Conservation (phyloP, 2,888 invertebrate species). For the Halictus quadricinctus region DNA sequence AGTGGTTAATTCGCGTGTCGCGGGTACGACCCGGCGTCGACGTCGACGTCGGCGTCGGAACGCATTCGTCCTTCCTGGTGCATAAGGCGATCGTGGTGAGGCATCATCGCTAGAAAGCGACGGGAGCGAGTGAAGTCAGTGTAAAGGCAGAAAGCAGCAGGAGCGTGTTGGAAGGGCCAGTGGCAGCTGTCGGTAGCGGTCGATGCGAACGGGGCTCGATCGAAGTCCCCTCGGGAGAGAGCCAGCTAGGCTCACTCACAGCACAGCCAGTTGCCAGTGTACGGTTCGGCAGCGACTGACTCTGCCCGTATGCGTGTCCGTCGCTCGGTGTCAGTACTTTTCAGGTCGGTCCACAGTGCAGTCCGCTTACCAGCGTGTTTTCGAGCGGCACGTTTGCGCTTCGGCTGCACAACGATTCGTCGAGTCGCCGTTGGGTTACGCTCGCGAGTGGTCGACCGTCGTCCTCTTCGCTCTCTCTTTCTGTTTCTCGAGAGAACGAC, state of each 20-base stretch:
- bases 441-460: constrained; percentile 46
- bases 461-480: neutral
- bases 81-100: constrained; percentile 53
- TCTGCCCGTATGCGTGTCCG: constrained; percentile 46
- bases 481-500: constrained; percentile 12
- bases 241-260: neutral
- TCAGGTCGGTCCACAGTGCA: constrained; percentile 66
- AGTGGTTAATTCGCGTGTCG: constrained; percentile 28
- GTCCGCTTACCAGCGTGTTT: constrained; percentile 52
- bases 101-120: neutral
- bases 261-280: constrained; percentile 5
- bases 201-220: constrained; percentile 41
- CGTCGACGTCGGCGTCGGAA: neutral
- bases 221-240: constrained; percentile 43
- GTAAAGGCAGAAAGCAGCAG: constrained; percentile 22
- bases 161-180: constrained; percentile 56
- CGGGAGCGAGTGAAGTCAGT: neutral
- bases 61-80: constrained; percentile 31
- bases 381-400: constrained; percentile 27
- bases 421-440: constrained; percentile 56
- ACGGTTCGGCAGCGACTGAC: constrained; percentile 50
- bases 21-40: neutral
- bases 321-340: constrained; percentile 57
- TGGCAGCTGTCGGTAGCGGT: constrained; percentile 62
- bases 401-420: constrained; percentile 60